phyloP scores from a whole-genome alignment of 2,797 vertebrate genomes.

The Vultur gryphus region DNA sequence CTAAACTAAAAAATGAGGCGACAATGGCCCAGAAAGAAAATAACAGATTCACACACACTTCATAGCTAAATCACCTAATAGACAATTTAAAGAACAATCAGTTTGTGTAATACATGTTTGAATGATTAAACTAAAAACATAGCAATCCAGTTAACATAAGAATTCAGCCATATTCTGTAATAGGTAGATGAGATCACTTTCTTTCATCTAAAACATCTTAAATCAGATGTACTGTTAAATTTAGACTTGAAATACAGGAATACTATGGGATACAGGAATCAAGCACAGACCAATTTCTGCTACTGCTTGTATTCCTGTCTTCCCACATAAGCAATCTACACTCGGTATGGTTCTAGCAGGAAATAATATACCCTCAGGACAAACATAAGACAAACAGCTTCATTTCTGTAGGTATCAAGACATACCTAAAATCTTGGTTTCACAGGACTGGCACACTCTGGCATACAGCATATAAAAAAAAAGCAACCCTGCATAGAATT shows the following conservation, averaged over 20 bases:
- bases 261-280: background rate
- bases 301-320: background rate
- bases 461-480: background rate
- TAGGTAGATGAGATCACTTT: background rate
- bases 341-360: background rate
- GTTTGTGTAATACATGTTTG: background rate
- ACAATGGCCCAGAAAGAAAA: background rate
- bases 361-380: background rate
- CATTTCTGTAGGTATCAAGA: background rate
- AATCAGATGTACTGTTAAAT: background rate
- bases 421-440: background rate
- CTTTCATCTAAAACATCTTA: background rate
- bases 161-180: background rate
- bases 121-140: background rate
- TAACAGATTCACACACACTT: background rate
- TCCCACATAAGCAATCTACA: background rate
- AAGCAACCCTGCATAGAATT: background rate
- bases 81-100: background rate
- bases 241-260: background rate
- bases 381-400: background rate
- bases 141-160: background rate
- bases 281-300: background rate
- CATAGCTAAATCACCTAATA: background rate
- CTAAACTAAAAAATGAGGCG: background rate
- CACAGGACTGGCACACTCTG: background rate